Evolutionary conservation across 92 coral and sea anemone genomes (phyloP), one percentile per base, ranked within the genome.

Genomic region (Pocillopora grandis): DNA sequence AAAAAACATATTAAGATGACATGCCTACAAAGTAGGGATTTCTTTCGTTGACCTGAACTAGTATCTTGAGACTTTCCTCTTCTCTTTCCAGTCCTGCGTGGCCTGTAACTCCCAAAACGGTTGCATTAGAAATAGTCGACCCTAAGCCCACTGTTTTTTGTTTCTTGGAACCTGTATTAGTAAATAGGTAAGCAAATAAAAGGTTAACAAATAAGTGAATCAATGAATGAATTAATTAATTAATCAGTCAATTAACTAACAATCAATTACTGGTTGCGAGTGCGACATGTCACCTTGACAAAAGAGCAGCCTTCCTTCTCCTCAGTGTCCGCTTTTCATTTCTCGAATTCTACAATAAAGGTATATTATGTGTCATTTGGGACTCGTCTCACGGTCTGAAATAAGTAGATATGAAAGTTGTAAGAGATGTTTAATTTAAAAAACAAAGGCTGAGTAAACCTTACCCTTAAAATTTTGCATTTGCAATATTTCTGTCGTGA

Each of bases 61-160:
- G 80, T 64, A 20, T 31, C 69, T 64, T 64, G 69, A 12, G 69
- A 17, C 23, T 64, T 64, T 21, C 1, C 27, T 3, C 69, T n/a
- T 0, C 69, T n/a, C 23, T 64, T 64, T 64, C 69, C 69, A 64
- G 27, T 64, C 69, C 69, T n/a, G 69, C 69, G 69, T 64, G 69
- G 69, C 23, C 69, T 64, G 11, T 64, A 64, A 31, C 27, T 64
- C 21, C 69, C 69, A 64, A 27, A 64, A 0, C 27, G 21, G 27
- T 64, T 64, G 36, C 69, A 64, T 31, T 64, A 12, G 69, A 20
- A 64, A 42, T 42, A 42, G 5, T 42, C 49, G 5, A 42, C 49
- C 2, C 49, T 42, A n/a, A n/a, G n/a, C 49, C 49, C 69, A 31
- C 31, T 64, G 23, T 11, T 5, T 64, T 2, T 18, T 64, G 21